Evolutionary conservation across 2,888 invertebrate genomes (phyloP).

Genomic region (Actias luna): DNA sequence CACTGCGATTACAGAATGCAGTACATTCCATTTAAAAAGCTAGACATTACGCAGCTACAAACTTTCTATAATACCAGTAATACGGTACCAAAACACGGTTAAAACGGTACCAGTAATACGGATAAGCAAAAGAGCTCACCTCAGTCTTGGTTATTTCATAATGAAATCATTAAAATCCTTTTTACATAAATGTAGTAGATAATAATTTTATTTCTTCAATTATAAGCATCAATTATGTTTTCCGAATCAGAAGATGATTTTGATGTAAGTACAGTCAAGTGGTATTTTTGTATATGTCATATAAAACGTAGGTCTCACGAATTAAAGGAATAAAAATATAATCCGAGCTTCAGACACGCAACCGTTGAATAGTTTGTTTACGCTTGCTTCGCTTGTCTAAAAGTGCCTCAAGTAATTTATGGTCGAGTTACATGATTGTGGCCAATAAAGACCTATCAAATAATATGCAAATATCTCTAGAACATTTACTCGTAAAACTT

Average conservation of each 20-base stretch:
- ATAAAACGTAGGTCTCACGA: conserved; percentile 35
- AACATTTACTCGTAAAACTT: conserved; percentile 66
- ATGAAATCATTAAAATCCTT: background rate
- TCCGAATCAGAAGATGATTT: conserved; percentile 38
- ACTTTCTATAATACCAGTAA: background rate
- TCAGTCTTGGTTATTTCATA: background rate
- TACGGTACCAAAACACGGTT: too few relatives aligned
- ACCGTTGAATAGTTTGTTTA: conserved; percentile 71
- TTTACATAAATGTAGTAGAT: background rate
- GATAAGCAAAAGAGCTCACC: background rate
- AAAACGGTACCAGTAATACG: background rate
- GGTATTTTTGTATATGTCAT: conserved; percentile 36
- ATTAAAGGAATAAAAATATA: conserved; percentile 49
- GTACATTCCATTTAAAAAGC: conserved; percentile 38
- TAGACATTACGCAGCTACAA: conserved; percentile 22
- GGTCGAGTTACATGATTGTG: conserved; percentile 71
- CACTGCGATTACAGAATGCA: conserved; percentile 46
- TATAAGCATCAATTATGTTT: conserved; percentile 23
- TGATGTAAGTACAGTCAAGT: conserved; percentile 55
- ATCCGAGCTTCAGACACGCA: conserved; percentile 58
- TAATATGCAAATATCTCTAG: conserved; percentile 69
- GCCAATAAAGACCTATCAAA: conserved; percentile 71
- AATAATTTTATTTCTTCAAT: too few relatives aligned
- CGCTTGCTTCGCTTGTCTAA: conserved; percentile 66
- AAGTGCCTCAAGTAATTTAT: conserved; percentile 69